These are phyloP conservation scores for Platysternon megacephalum DNA, from an alignment of 2,113 vertebrate species.

Conservation along the genomic window DNA sequence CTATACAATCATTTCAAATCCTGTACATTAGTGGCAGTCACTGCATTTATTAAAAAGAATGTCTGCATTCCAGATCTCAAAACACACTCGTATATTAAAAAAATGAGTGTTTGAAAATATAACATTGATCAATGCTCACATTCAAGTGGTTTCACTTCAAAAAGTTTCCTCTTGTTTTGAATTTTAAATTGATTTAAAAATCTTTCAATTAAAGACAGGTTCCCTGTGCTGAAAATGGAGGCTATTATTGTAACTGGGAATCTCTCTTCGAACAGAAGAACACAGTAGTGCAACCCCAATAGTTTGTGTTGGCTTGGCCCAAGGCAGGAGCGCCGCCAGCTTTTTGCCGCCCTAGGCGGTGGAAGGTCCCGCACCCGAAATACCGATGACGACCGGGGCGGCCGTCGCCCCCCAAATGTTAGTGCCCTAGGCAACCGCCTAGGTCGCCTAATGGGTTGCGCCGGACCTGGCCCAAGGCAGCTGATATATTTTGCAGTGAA, in stretches of 20 bases:
- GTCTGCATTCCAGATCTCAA: not conserved
- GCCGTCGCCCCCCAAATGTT: no score
- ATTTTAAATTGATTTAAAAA: conserved; percentile 4
- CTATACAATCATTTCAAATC: not conserved
- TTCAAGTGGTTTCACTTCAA: conserved; percentile 14
- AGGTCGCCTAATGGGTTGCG: no score
- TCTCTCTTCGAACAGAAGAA: conserved; percentile 56
- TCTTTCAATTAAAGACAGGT: not conserved
- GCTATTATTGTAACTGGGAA: conserved; percentile 58
- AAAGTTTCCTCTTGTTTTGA: not conserved
- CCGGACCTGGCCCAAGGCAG: conserved; percentile 52
- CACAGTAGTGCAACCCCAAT: conserved; percentile 52
- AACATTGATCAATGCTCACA: not conserved
- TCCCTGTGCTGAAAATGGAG: not conserved
- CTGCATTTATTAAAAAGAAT: conserved; percentile 1
- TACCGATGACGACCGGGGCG: no score
- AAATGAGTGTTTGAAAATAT: not conserved
- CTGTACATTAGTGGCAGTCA: not conserved
- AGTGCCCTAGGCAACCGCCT: no score
- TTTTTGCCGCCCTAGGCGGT: no score
- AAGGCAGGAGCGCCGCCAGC: no score
- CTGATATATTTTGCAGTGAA: conserved; percentile 71
- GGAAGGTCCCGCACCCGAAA: no score
- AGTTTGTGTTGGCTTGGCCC: conserved; percentile 35
- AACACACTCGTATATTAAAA: conserved; percentile 21